phyloP scores from a whole-genome alignment of 2,797 vertebrate genomes.

The Dromococcyx pavoninus region DNA sequence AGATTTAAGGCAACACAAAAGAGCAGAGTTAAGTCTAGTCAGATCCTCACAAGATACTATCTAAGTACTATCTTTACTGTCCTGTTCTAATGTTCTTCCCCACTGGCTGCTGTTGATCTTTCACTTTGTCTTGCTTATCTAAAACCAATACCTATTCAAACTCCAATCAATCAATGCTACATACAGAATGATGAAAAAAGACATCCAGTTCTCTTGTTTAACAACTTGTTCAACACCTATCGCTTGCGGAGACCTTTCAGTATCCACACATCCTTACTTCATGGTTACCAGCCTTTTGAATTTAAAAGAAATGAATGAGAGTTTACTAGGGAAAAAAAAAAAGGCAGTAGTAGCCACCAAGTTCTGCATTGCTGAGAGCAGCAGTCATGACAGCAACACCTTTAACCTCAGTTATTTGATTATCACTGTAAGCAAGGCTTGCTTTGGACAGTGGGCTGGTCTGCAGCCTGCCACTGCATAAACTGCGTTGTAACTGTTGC shows the following conservation, averaged over 20 bases:
- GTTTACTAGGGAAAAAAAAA: slow-evolving; percentile 24
- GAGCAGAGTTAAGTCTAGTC: neutral
- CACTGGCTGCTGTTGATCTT: slow-evolving; percentile 84
- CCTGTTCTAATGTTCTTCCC: slow-evolving; percentile 64
- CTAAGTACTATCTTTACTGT: neutral
- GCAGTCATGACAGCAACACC: neutral
- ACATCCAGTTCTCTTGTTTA: slow-evolving; percentile 73
- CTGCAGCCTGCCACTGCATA: neutral
- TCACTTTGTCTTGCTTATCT: slow-evolving; percentile 92
- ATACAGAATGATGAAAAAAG: slow-evolving; percentile 69
- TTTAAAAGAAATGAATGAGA: slow-evolving; percentile 19
- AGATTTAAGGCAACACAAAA: neutral
- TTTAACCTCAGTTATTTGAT: neutral
- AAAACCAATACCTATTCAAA: slow-evolving; percentile 89
- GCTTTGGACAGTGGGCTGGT: neutral
- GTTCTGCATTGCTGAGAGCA: neutral
- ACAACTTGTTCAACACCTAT: slow-evolving; percentile 73
- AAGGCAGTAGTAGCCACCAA: neutral
- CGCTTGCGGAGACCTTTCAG: slow-evolving; percentile 61
- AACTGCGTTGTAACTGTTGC: neutral
- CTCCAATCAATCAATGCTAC: slow-evolving; percentile 89
- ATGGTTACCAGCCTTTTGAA: slow-evolving; percentile 43
- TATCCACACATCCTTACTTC: slow-evolving; percentile 47
- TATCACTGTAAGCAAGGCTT: neutral
- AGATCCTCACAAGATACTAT: neutral